Percentiles rank a stretch among this genome's conserved stretches.
These are phyloP conservation scores for Mus caroli DNA, from an alignment of 2,797 vertebrate species.

Conservation along the genomic window DNA sequence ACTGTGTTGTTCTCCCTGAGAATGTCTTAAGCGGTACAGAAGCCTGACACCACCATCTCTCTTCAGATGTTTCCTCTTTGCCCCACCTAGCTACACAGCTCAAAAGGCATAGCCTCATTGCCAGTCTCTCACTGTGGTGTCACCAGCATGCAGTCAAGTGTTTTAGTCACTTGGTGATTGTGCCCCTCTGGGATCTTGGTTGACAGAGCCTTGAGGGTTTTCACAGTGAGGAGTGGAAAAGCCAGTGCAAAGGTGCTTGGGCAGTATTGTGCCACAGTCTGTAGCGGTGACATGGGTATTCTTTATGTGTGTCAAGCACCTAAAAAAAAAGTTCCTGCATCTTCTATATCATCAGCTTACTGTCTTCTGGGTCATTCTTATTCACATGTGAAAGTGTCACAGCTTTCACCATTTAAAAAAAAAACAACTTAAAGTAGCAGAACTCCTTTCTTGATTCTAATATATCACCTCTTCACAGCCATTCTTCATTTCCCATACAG, in stretches of 20 bases:
- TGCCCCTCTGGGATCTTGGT: not conserved
- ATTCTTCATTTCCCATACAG: not conserved
- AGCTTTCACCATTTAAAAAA: not conserved
- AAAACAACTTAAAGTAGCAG: constrained; percentile 2
- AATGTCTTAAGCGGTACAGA: accelerated
- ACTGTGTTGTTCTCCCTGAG: not conserved
- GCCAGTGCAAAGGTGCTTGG: too few species aligned
- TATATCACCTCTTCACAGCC: not conserved
- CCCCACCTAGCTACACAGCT: not conserved
- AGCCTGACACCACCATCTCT: not conserved
- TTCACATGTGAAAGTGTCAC: not conserved
- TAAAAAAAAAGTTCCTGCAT: not conserved
- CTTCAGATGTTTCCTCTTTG: not conserved
- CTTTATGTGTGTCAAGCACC: too few species aligned
- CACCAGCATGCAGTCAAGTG: accelerated
- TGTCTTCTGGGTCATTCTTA: not conserved
- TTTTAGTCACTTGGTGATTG: not conserved
- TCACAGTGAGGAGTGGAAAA: not conserved
- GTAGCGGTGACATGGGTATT: not conserved
- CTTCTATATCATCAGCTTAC: not conserved
- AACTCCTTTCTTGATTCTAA: not conserved
- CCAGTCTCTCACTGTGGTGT: not conserved
- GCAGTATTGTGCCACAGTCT: not conserved
- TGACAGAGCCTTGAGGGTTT: not conserved
- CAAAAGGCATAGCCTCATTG: accelerated